These are phyloP conservation scores for Sapajus apella DNA, from an alignment of 2,113 vertebrate species.

Conservation along the genomic window DNA sequence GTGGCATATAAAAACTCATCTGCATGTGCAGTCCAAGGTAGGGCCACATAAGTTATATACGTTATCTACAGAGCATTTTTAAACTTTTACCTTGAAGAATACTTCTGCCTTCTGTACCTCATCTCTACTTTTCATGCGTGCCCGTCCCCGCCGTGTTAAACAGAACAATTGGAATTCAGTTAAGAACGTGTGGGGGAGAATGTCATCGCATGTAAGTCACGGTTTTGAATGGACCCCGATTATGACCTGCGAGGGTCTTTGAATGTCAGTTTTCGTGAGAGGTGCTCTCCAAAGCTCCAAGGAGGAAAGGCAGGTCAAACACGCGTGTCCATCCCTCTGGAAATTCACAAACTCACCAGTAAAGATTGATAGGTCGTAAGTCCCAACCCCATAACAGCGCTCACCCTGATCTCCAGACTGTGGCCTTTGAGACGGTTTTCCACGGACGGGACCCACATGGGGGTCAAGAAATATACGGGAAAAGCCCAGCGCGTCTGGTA, in stretches of 20 bases:
- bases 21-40: background rate
- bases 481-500: rapidly evolving
- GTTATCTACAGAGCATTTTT: background rate
- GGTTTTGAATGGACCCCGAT: background rate
- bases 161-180: background rate
- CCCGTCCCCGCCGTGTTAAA: background rate
- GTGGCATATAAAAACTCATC: rapidly evolving
- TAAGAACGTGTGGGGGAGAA: background rate
- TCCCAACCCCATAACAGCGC: background rate
- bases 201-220: background rate
- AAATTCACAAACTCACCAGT: background rate
- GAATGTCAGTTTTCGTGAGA: background rate
- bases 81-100: background rate
- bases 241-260: background rate
- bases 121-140: background rate
- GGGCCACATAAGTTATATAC: too few species aligned
- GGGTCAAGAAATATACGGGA: too few species aligned
- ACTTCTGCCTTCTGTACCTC: background rate
- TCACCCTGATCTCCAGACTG: background rate
- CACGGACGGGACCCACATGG: rapidly evolving
- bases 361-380: rapidly evolving
- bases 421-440: background rate
- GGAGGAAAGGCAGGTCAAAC: background rate
- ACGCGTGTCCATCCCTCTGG: rapidly evolving
- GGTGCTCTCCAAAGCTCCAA: background rate